phyloP scores from a whole-genome alignment of 2,113 vertebrate genomes.

The Brienomyrus longianalis region DNA sequence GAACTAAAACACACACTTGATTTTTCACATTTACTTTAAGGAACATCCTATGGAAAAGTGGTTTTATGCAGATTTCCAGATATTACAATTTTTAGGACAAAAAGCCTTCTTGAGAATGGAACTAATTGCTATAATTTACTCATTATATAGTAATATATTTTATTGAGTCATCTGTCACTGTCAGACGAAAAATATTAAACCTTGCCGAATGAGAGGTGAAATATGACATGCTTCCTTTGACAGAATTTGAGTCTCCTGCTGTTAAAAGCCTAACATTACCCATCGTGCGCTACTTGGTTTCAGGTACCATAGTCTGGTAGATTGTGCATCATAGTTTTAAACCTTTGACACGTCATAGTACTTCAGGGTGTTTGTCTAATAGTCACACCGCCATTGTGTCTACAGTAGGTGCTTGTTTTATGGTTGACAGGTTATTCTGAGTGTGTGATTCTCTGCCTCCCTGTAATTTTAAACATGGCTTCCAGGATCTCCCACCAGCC shows the following conservation, averaged over 20 bases:
- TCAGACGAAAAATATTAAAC: not conserved
- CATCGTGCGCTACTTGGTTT: constrained; percentile 57
- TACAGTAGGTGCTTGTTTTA: not conserved
- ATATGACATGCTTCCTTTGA: constrained; percentile 54
- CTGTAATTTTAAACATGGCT: constrained; percentile 29
- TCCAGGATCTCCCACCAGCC: constrained; percentile 82
- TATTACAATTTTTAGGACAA: not conserved
- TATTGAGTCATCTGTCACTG: not conserved
- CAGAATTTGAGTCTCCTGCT: constrained; percentile 55
- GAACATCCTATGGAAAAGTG: not conserved
- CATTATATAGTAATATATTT: not conserved
- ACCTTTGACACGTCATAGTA: not conserved
- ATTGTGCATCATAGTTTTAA: not conserved
- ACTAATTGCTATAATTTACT: not conserved
- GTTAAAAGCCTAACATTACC: constrained; percentile 70
- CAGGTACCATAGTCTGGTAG: constrained; percentile 56
- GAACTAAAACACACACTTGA: not conserved
- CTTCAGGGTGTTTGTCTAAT: not conserved
- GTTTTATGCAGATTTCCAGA: not conserved
- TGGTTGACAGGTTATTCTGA: not conserved
- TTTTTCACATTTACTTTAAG: not conserved
- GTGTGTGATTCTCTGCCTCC: not conserved
- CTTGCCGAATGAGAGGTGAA: constrained; percentile 13
- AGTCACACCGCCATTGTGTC: not conserved
- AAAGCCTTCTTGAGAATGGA: not conserved